Evolutionary conservation across 2,888 invertebrate species (phyloP), one percentile per base, ranked within the genome.

Genomic region (Leucophora obtusa): DNA sequence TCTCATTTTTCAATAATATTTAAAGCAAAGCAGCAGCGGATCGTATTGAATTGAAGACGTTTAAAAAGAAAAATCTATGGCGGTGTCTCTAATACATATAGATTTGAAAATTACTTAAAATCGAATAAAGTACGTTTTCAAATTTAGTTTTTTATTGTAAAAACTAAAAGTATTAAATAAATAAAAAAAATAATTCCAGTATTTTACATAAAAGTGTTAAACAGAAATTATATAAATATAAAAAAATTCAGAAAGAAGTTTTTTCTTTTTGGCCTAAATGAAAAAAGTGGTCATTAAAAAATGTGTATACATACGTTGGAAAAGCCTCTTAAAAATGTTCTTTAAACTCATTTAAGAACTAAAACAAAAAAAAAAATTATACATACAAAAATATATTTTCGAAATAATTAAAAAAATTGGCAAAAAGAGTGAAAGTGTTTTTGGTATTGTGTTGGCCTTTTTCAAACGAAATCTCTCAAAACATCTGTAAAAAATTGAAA

Each of bases 271-370:
- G n/a, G 18, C 65, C 33, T 62, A 38, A 69, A 66, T 24, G 79
- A 58, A 38, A 72, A 80, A 81, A 77, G 73, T 77, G 77, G 70
- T 15, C 65, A 81, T 77, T 66, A 81, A 77, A 79, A 80, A 81
- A 81, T 81, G 77, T 81, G 81, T 81, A 81, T 81, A 73, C 80
- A 81, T 81, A 73, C 80, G 63, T 65, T 70, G 51, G 68, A 72
- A 72, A 73, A 77, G 66, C 69, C 77, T 73, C 68, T 73, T 76
- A 59, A 69, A 73, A 50, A 11, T 35, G 63, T 70, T 65, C 50
- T 24, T 77, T 51, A 69, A 65, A 77, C 65, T 77, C 65, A 77
- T 77, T 76, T 65, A 38, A 76, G 43, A 65, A 24, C 47, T 65
- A 21, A 24, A 38, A 62, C 11, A 35, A 58, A 74, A 66, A 75